Percentiles rank a stretch among this genome's conserved stretches.
phyloP scores from a whole-genome alignment of 1,140 invertebrate species.

The Drosophila neocordata region DNA sequence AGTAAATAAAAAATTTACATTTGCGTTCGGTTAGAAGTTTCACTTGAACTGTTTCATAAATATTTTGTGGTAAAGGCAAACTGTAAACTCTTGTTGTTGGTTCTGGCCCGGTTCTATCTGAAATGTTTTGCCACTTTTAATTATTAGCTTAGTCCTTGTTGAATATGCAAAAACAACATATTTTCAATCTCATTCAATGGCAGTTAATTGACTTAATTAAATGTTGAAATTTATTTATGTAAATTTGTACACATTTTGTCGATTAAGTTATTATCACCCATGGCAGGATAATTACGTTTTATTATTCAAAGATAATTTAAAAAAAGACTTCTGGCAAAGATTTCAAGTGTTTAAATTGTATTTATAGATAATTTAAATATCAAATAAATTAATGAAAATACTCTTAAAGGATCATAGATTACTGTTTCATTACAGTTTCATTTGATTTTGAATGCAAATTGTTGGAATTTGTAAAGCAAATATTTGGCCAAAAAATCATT shows the following conservation, averaged over 20 bases:
- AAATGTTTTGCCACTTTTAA: slow-evolving; percentile 29
- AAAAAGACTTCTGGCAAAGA: background rate
- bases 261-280: background rate
- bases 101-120: slow-evolving; percentile 25
- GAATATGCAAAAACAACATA: slow-evolving; percentile 35
- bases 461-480: too few relatives aligned
- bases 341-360: too few relatives aligned
- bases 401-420: too few relatives aligned
- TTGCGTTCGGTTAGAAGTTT: background rate
- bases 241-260: background rate
- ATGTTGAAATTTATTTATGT: slow-evolving; percentile 16
- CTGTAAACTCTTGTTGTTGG: background rate
- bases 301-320: background rate
- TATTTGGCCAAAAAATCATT: too few relatives aligned
- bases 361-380: too few relatives aligned
- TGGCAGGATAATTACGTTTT: background rate
- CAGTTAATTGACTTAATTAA: slow-evolving; percentile 47
- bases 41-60: background rate
- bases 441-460: too few relatives aligned
- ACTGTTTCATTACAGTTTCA: too few relatives aligned
- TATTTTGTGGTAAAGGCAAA: slow-evolving; percentile 4
- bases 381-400: too few relatives aligned
- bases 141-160: slow-evolving; percentile 32
- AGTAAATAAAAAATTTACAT: background rate
- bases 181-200: slow-evolving; percentile 14